Evolutionary conservation across 2,113 vertebrate genomes (phyloP).

Genomic region (Saccopteryx leptura): DNA sequence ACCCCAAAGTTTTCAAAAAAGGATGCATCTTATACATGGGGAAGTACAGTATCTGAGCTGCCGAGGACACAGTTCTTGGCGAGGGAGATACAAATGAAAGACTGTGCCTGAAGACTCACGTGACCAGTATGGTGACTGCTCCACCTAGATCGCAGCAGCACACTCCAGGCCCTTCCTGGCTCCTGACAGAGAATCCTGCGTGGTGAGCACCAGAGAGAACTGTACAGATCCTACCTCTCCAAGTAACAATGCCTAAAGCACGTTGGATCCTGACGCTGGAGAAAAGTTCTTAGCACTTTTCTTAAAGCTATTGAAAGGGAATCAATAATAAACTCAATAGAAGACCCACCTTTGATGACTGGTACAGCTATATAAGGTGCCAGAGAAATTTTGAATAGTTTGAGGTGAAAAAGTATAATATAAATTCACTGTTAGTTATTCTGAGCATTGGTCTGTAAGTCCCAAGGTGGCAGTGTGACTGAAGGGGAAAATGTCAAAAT

Average conservation of each 20-base stretch:
- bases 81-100: background rate
- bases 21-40: too few relatives aligned
- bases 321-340: background rate
- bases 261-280: background rate
- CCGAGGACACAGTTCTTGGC: background rate
- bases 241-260: background rate
- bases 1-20: too few relatives aligned
- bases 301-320: background rate
- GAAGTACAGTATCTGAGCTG: background rate
- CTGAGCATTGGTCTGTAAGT: background rate
- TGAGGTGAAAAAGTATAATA: background rate
- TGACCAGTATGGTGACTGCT: background rate
- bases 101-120: background rate
- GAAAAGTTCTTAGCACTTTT: background rate
- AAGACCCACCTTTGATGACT: background rate
- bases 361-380: background rate
- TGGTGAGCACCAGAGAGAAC: background rate
- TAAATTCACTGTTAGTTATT: background rate
- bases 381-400: background rate
- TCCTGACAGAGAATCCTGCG: background rate
- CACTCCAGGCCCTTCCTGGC: background rate
- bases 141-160: background rate
- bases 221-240: background rate
- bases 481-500: slow-evolving; percentile 24
- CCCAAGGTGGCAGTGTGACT: background rate